Base-by-base conservation (phyloP, 2,113 vertebrate genomes). In the Hiodon tergisus region DNA sequence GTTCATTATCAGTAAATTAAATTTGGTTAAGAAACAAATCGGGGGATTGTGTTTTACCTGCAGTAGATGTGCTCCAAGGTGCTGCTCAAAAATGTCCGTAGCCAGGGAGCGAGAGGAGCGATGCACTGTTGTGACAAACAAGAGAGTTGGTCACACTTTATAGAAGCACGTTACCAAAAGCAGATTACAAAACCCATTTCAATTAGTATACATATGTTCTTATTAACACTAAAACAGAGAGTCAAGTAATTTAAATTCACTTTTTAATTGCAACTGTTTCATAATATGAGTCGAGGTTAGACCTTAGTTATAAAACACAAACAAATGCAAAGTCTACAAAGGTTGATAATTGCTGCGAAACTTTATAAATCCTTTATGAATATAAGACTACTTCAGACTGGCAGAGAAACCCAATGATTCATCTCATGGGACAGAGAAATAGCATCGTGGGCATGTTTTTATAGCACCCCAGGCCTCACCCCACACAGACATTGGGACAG, bases 11-110 rank as follows among this genome's bases (percentile, higher is more conserved):
- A 31, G 31, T 31, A 31, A 31, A 31, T 31, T 31, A 31, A 31
- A 31, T 31, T 14, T 13, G 4, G 46, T 51, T n/a, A 16, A 16
- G n/a, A 16, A 13, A 4, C 2, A 3, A 4, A 63, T 3, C 1
- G 2, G 16, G 6, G 69, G 13, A 31, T n/a, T 53, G 67, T 53
- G 50, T 54, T 17, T 85, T 90, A 96, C 94, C 94, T 96, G 94
- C 68, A 96, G 80, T 57, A 96, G 92, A 84, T 96, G 94, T 13
- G 94, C 94, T 47, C 94, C 94, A 5, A 95, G 84, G 80, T 96
- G 94, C 80, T 92, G 93, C 78, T 95, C 94, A 69, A 96, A 96
- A 79, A 96, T 85, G 79, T 96, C 93, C 0, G 90, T 90, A 4
- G 91, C 86, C 83, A 94, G 86, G 10, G 92, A 90, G 53, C 82